Evolutionary conservation across 2,888 invertebrate genomes (phyloP), one percentile per base, ranked within the genome.

Genomic region (Drosophila niveifrons): DNA sequence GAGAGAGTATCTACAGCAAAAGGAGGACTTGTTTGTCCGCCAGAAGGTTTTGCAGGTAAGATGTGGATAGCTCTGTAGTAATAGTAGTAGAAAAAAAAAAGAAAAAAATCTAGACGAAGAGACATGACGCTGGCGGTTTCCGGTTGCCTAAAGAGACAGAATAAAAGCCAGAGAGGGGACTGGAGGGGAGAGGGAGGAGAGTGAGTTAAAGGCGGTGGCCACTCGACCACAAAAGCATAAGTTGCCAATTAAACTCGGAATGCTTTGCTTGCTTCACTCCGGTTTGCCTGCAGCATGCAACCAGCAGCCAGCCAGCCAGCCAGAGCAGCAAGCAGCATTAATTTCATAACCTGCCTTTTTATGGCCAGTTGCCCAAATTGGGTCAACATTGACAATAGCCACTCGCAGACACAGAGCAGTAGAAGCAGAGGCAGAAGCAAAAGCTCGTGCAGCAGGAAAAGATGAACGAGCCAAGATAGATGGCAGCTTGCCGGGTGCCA

Each of bases 341-440:
- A 85, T 85, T 89, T 85, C 88, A 89, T 85, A 89, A 87, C 84
- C 79, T 85, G 84, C 84, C 79, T 89, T 85, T 89, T 81, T 89
- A 83, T 83, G 78, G 82, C 70, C 72, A 86, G 65, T 74, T 88
- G 77, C 75, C 82, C 82, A 85, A 85, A 85, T 89, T 85, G 82
- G 85, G 85, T 85, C 89, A 85, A 79, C 82, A 85, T 87, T 85
- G 85, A 85, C 85, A 85, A 85, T 87, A 77, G 75, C 77, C 88
- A 70, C 77, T 56, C 29, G 51, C 56, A 53, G 65, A 47, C 50
- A 23, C 18, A 47, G 58, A 31, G 34, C 15, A 41, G 48, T 3
- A 18, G 15, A 31, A 1, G 36, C 15, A 36, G 13, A 15, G 8
- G 3, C 10, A 15, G 13, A 8, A 17, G 46, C 46, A 50, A 4